Evolutionary conservation across 2,888 invertebrate genomes (phyloP).

Genomic region (Geophilus truncorum): DNA sequence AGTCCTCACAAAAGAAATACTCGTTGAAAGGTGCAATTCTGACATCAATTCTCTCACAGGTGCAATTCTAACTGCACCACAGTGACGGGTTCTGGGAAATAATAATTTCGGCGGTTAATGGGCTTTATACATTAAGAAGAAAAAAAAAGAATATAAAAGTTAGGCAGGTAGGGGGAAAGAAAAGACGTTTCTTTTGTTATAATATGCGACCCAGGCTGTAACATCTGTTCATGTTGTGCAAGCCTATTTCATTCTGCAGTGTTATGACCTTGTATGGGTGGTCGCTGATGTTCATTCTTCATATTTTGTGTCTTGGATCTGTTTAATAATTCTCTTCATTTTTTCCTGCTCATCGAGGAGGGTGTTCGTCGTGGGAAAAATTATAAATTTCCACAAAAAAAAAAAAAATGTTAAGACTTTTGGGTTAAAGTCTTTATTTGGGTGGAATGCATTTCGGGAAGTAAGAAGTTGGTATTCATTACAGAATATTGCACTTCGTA

Average conservation of each 20-base stretch:
- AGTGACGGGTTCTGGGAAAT: neutral
- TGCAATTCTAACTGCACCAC: neutral
- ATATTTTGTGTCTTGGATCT: slow-evolving; percentile 21
- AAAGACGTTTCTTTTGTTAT: slow-evolving; percentile 9
- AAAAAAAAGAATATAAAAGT: neutral
- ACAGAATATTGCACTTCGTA: neutral
- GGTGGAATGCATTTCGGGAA: too few species aligned
- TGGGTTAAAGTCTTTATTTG: neutral
- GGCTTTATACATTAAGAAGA: neutral
- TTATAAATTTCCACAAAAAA: neutral
- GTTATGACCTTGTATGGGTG: slow-evolving; percentile 27
- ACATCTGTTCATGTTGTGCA: slow-evolving; percentile 24
- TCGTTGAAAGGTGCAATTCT: slow-evolving; percentile 27
- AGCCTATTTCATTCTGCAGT: slow-evolving; percentile 11
- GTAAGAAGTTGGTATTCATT: neutral
- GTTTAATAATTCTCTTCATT: slow-evolving; percentile 25
- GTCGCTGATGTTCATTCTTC: slow-evolving; percentile 27
- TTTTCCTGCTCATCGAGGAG: neutral
- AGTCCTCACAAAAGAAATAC: slow-evolving; percentile 1
- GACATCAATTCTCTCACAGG: slow-evolving; percentile 17
- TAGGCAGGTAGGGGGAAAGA: too few species aligned
- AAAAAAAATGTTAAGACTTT: neutral
- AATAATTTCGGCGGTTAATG: neutral
- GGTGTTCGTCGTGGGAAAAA: slow-evolving; percentile 15
- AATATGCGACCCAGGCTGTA: neutral